Conservation (phyloP, 1,140 invertebrate genomes). For the Sinonovacula constricta region DNA sequence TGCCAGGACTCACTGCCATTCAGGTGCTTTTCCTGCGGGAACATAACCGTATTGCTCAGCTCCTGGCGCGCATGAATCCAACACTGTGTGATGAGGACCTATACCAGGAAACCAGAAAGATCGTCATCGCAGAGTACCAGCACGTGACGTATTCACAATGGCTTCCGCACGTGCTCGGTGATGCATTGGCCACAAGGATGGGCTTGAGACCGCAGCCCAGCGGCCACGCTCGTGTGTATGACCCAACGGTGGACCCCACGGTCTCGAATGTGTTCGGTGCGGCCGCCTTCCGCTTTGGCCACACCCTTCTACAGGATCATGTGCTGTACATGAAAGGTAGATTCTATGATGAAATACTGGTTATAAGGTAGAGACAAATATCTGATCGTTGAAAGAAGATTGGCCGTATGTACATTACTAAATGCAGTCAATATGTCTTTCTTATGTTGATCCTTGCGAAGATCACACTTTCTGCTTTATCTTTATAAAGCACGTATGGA, state of each 20-base stretch:
- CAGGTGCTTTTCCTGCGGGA: slow-evolving; percentile 97
- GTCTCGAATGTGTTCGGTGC: slow-evolving; percentile 97
- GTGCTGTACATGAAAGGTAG: slow-evolving; percentile 38
- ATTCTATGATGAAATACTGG: no score
- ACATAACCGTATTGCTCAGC: slow-evolving; percentile 92
- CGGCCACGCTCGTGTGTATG: slow-evolving; percentile 80
- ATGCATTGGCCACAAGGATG: slow-evolving; percentile 22
- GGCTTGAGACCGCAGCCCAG: slow-evolving; percentile 13
- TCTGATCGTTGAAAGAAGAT: no score
- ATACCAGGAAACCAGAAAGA: slow-evolving; percentile 90
- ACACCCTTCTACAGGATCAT: slow-evolving; percentile 86
- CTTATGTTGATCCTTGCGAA: no score
- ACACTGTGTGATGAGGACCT: slow-evolving; percentile 97
- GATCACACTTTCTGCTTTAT: no score
- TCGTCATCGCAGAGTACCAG: slow-evolving; percentile 87
- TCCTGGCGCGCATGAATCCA: slow-evolving; percentile 88
- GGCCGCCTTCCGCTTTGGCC: slow-evolving; percentile 95
- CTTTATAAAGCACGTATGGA: no score
- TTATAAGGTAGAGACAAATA: no score
- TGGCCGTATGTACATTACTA: no score
- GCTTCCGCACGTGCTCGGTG: slow-evolving; percentile 89
- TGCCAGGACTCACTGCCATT: slow-evolving; percentile 88
- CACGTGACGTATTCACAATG: slow-evolving; percentile 91
- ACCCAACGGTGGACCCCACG: slow-evolving; percentile 87
- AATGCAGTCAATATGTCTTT: no score